Percentiles rank a stretch among this genome's conserved stretches.
These are phyloP conservation scores for Actenoides hombroni DNA, from an alignment of 2,113 vertebrate genomes.

Conservation along the genomic window DNA sequence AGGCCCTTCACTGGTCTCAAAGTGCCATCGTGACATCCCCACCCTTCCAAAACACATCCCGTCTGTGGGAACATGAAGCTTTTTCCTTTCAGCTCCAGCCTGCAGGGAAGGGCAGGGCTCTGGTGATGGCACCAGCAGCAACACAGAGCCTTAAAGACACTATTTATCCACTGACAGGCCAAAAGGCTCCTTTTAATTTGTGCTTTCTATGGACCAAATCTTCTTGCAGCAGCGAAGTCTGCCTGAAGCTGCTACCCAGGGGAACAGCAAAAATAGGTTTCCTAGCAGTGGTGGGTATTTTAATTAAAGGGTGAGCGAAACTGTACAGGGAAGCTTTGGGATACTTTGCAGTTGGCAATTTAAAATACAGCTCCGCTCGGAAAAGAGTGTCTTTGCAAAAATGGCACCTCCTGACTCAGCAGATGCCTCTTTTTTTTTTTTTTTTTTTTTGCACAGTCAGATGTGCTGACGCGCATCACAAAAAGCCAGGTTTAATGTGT, in stretches of 20 bases:
- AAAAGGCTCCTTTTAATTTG: constrained; percentile 50
- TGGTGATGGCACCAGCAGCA: background rate
- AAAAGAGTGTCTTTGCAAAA: constrained; percentile 51
- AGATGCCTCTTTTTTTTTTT: background rate
- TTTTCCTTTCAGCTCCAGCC: background rate
- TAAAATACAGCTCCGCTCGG: constrained; percentile 7
- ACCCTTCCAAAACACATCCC: background rate
- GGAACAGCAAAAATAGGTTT: constrained; percentile 60
- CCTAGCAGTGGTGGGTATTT: constrained; percentile 43
- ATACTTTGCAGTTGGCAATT: constrained; percentile 12
- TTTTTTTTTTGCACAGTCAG: background rate
- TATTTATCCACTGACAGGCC: background rate
- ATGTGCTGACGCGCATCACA: constrained; percentile 10
- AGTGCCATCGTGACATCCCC: background rate
- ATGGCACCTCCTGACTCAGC: constrained; percentile 58
- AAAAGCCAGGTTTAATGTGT: background rate
- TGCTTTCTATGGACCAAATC: constrained; percentile 34
- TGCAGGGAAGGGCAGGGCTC: constrained; percentile 1
- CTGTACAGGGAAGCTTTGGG: constrained; percentile 16
- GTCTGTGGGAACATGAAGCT: background rate
- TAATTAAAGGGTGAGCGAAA: constrained; percentile 63
- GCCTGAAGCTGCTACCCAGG: constrained; percentile 33
- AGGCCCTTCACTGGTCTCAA: background rate
- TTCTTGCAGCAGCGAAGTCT: background rate
- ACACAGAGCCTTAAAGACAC: background rate